phyloP scores from a whole-genome alignment of 2,797 vertebrate species.

The Xiphophorus birchmanni region DNA sequence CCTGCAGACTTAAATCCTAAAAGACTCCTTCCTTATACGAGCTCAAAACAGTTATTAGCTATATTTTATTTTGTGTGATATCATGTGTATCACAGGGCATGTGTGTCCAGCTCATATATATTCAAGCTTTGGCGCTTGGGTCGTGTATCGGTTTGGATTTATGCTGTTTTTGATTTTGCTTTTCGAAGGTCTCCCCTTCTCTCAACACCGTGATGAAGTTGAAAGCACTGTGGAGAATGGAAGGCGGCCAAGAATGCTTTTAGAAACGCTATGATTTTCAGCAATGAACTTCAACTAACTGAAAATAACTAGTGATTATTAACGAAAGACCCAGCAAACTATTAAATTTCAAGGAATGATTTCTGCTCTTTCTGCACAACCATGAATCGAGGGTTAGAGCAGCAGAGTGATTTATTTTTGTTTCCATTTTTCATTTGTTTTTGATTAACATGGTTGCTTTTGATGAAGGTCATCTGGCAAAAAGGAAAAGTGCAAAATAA shows the following conservation, averaged over 20 bases:
- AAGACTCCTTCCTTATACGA: constrained; percentile 65
- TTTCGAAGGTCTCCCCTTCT: background rate
- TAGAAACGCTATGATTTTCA: constrained; percentile 13
- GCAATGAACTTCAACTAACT: background rate
- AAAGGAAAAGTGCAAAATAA: background rate
- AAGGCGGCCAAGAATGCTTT: constrained; percentile 1
- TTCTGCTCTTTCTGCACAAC: background rate
- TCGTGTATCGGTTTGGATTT: constrained; percentile 22
- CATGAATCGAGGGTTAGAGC: background rate
- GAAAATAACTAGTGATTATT: constrained; percentile 16
- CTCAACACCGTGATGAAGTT: constrained; percentile 15
- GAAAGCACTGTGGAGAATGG: constrained; percentile 1
- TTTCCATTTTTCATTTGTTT: background rate
- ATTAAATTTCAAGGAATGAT: background rate
- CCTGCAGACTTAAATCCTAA: constrained; percentile 76
- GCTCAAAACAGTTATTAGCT: constrained; percentile 65
- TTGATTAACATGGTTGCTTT: background rate
- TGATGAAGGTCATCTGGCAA: constrained; percentile 13
- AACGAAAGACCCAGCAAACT: constrained; percentile 3
- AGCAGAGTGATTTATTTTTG: background rate
- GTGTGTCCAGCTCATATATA: constrained; percentile 28
- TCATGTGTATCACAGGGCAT: constrained; percentile 1
- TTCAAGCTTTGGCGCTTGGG: constrained; percentile 21
- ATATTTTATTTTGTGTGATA: constrained; percentile 51
- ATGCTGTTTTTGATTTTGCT: constrained; percentile 15